phyloP scores from a whole-genome alignment of 1,140 invertebrate genomes.

The Drosophila hydei region DNA sequence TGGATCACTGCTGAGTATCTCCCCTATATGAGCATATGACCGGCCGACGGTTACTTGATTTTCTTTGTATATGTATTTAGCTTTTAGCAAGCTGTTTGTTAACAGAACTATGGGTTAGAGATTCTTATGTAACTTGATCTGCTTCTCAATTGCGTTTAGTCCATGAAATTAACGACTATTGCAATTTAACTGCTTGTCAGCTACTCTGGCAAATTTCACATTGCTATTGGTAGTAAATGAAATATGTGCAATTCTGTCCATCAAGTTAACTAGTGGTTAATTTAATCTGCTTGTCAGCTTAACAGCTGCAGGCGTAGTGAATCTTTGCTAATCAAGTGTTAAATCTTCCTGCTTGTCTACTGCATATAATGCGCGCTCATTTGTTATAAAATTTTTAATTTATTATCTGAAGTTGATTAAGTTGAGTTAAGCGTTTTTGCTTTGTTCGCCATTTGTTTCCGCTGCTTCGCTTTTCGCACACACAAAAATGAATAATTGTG shows the following conservation, averaged over 20 bases:
- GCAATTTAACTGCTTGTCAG: too few species aligned
- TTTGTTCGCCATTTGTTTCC: conserved; percentile 44
- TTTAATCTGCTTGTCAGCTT: background rate
- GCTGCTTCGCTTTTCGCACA: conserved; percentile 25
- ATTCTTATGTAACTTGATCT: too few species aligned
- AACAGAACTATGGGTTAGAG: too few species aligned
- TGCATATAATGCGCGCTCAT: conserved; percentile 30
- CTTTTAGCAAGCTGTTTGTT: too few species aligned
- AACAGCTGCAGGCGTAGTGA: background rate
- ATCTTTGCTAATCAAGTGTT: background rate
- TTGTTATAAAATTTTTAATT: conserved; percentile 46
- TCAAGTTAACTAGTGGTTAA: background rate
- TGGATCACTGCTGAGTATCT: too few species aligned
- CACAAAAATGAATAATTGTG: conserved; percentile 69
- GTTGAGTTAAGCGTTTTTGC: conserved; percentile 17
- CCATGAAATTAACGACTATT: too few species aligned
- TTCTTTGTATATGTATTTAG: too few species aligned
- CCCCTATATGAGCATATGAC: too few species aligned
- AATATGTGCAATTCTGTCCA: background rate
- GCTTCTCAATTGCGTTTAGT: too few species aligned
- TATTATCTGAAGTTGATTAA: conserved; percentile 18
- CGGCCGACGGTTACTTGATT: too few species aligned
- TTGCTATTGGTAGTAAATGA: background rate
- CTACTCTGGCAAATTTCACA: too few species aligned
- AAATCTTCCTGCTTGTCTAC: background rate